phyloP scores from a whole-genome alignment of 2,888 invertebrate species.

The Caenorhabditis doughertyi region DNA sequence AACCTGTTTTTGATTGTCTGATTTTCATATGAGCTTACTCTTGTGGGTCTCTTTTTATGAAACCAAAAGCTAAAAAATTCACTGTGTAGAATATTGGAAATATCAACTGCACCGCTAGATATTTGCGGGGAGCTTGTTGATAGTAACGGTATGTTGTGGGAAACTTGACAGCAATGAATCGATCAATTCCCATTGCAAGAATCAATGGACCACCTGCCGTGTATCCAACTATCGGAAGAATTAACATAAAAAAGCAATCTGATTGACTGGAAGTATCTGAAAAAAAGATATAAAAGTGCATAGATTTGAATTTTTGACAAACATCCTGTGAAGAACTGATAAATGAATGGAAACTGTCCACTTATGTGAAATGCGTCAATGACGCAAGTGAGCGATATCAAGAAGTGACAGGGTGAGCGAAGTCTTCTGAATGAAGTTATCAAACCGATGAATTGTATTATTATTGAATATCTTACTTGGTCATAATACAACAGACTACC shows the following conservation, averaged over 20 bases:
- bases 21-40: neutral
- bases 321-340: conserved; percentile 58
- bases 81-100: conserved; percentile 55
- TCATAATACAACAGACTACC: conserved; percentile 23
- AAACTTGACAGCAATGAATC: conserved; percentile 65
- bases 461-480: conserved; percentile 10
- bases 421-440: conserved; percentile 37
- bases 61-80: conserved; percentile 43
- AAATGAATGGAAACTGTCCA: conserved; percentile 65
- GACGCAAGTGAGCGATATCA: conserved; percentile 33
- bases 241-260: conserved; percentile 61
- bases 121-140: conserved; percentile 49
- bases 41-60: conserved; percentile 30
- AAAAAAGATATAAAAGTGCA: no score
- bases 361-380: conserved; percentile 53
- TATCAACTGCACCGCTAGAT: conserved; percentile 47
- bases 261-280: conserved; percentile 54
- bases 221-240: conserved; percentile 58
- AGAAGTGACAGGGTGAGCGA: conserved; percentile 34
- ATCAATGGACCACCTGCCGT: conserved; percentile 63
- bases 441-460: neutral
- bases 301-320: neutral
- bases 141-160: conserved; percentile 62
- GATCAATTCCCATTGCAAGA: conserved; percentile 65
- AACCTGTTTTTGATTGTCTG: neutral